These are phyloP conservation scores for Limosa lapponica DNA, from an alignment of 2,797 vertebrate genomes.

Conservation along the genomic window DNA sequence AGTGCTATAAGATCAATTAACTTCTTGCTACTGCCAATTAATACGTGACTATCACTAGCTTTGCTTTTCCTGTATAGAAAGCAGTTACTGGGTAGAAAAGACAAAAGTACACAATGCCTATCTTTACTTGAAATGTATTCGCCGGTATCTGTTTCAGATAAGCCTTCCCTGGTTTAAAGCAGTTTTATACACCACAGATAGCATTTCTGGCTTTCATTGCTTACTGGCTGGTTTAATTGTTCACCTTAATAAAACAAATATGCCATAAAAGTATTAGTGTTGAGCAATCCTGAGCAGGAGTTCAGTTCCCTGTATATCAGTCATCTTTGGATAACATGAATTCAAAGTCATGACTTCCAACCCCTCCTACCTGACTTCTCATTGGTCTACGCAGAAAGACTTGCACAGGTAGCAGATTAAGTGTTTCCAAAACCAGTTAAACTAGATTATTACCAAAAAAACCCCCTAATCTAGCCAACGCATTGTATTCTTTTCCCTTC, in stretches of 20 bases:
- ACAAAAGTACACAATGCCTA: neutral
- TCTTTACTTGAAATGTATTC: neutral
- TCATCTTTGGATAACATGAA: neutral
- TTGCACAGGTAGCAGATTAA: neutral
- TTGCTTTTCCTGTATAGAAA: neutral
- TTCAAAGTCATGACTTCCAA: neutral
- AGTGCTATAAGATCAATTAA: rapidly evolving
- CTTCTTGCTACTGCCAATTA: neutral
- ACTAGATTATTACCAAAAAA: neutral
- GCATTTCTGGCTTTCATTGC: neutral
- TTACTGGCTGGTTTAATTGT: constrained; percentile 1
- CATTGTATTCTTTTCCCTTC: neutral
- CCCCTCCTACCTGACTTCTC: neutral
- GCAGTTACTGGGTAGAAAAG: neutral
- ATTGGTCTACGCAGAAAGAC: neutral
- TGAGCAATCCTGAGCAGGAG: neutral
- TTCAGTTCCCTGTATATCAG: neutral
- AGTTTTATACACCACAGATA: neutral
- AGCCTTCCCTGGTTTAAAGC: neutral
- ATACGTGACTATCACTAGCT: neutral
- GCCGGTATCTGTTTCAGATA: neutral
- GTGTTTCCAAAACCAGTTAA: constrained; percentile 12
- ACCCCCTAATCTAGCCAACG: neutral
- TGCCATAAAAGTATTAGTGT: constrained; percentile 14
- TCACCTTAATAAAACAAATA: constrained; percentile 32